These are phyloP conservation scores for Dryomyza anilis DNA, from an alignment of 2,888 invertebrate genomes.

Conservation along the genomic window DNA sequence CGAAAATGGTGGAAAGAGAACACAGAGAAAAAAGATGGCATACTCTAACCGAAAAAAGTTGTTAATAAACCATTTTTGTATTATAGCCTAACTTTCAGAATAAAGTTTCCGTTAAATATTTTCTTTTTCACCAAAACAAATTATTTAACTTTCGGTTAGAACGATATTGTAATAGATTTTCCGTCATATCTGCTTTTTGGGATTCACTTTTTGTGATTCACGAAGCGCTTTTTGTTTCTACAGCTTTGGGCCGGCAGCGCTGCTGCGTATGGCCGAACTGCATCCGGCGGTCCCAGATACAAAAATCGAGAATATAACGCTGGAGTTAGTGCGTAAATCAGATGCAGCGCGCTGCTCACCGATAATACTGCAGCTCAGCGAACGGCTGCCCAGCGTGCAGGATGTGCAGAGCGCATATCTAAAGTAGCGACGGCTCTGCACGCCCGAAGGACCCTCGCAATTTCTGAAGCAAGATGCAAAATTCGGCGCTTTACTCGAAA, in stretches of 20 bases:
- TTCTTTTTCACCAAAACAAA: too few relatives aligned
- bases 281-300: conserved; percentile 71
- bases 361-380: conserved; percentile 70
- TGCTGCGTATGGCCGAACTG: conserved; percentile 85
- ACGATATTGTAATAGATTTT: too few relatives aligned
- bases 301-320: conserved; percentile 72
- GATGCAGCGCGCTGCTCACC: conserved; percentile 70
- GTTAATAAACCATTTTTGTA: too few relatives aligned
- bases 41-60: too few relatives aligned
- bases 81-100: too few relatives aligned
- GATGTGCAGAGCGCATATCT: conserved; percentile 68
- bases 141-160: too few relatives aligned
- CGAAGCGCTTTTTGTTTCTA: conserved; percentile 66
- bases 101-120: too few relatives aligned
- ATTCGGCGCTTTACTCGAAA: conserved; percentile 77
- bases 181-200: too few relatives aligned
- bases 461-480: conserved; percentile 80
- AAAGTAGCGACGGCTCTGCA: conserved; percentile 77
- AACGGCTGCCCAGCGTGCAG: conserved; percentile 67
- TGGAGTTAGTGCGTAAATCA: conserved; percentile 73
- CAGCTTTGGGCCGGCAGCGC: conserved; percentile 77
- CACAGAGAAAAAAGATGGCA: too few relatives aligned
- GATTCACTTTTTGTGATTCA: conserved; percentile 58
- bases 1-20: too few relatives aligned
- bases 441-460: conserved; percentile 72